Evolutionary conservation across 1,140 invertebrate species (phyloP), one percentile per base, ranked within the genome.

Genomic region (Drosophila aff.): DNA sequence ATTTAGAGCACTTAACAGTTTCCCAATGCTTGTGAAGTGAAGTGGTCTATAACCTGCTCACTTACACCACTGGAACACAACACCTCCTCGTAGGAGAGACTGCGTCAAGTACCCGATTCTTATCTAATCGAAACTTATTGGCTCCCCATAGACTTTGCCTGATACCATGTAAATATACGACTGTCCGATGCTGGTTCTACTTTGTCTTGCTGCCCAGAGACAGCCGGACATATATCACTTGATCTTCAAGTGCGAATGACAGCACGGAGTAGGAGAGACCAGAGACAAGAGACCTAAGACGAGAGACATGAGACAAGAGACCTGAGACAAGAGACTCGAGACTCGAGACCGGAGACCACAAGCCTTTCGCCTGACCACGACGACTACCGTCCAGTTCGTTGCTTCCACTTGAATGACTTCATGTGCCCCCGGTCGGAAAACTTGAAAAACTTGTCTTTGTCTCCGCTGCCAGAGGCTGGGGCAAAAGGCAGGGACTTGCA

Each of bases 401-500:
- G 79, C 65, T 74, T 89, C 83, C 83, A 87, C 83, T 87, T 87
- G 83, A 87, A 87, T 89, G 81, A 83, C 84, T 87, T 83, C 77
- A 71, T 81, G 83, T 82, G 76, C 76, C 71, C 76, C 69, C 75
- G 84, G 84, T 77, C 81, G 84, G 85, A 90, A 78, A 89, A 89
- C 84, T 89, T 89, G 84, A 89, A 89, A 89, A 89, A 89, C 84
- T 89, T 76, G 84, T 89, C 84, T 89, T 90, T 89, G 84, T 89
- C 72, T 79, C 55, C 59, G 41, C 10, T 9, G 41, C 50, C 44
- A 78, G 59, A 83, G 79, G 69, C 79, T 79, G 83, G 67, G 55
- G 44, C 79, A 57, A 57, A 69, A 63, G 62, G 18, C 55, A 49
- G 38, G 57, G 50, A 40, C 84, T 81, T 79, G 62, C 65, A 67